Evolutionary conservation across 2,797 vertebrate species (phyloP).

Genomic region (Pyrocephalus nanus): DNA sequence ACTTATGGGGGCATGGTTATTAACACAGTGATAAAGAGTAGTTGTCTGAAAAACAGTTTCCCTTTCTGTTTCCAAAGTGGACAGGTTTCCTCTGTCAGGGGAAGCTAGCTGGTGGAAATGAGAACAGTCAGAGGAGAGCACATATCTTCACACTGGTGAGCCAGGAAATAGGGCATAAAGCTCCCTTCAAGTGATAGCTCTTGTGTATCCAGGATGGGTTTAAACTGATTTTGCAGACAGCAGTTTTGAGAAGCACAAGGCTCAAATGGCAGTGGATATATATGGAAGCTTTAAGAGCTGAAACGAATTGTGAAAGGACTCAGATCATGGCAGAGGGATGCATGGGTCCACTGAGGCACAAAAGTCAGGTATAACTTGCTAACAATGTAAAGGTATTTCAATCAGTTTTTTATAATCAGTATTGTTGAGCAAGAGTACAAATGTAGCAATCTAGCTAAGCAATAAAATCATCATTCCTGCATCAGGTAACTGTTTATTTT

Average conservation of each 20-base stretch:
- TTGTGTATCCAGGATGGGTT: background rate
- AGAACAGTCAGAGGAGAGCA: background rate
- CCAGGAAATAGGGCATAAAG: constrained; percentile 9
- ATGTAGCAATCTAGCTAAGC: background rate
- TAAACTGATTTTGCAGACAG: background rate
- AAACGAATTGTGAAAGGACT: background rate
- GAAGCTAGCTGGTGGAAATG: background rate
- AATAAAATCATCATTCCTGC: background rate
- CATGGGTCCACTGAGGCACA: background rate
- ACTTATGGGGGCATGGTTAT: background rate
- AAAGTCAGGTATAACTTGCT: background rate
- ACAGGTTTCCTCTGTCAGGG: constrained; percentile 28
- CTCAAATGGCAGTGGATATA: background rate
- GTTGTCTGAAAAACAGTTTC: background rate
- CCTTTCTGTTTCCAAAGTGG: background rate
- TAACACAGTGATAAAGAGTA: background rate
- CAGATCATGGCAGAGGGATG: background rate
- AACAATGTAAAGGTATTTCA: background rate
- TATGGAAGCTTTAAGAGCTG: background rate
- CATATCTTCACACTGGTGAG: constrained; percentile 17
- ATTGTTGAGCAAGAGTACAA: background rate
- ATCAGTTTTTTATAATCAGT: background rate
- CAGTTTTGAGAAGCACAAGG: background rate
- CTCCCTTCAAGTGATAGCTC: background rate
- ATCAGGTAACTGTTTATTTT: background rate